These are phyloP conservation scores for Mamestra brassicae DNA, from an alignment of 2,888 invertebrate genomes.

Conservation along the genomic window DNA sequence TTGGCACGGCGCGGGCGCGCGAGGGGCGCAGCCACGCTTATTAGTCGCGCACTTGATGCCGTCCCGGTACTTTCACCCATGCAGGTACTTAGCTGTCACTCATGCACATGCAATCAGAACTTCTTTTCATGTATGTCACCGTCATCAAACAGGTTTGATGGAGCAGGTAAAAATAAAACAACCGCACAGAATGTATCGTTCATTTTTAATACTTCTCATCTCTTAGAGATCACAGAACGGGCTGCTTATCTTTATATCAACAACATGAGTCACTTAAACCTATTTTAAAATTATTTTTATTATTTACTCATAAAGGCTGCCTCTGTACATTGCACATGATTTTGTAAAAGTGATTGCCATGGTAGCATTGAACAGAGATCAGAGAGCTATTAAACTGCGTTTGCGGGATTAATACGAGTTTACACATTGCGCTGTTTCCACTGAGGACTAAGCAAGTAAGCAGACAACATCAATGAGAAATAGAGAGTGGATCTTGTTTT, in stretches of 20 bases:
- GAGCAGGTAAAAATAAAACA: constrained; percentile 65
- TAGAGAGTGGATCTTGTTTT: neutral
- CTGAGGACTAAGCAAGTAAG: neutral
- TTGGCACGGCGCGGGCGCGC: constrained; percentile 77
- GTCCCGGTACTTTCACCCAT: constrained; percentile 87
- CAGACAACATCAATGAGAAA: constrained; percentile 2
- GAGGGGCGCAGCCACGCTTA: constrained; percentile 72
- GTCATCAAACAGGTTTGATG: constrained; percentile 50
- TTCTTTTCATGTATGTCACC: constrained; percentile 70
- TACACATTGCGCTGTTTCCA: constrained; percentile 9
- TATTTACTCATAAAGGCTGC: constrained; percentile 28
- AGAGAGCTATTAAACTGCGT: neutral
- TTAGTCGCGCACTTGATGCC: constrained; percentile 84
- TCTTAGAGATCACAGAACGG: constrained; percentile 67
- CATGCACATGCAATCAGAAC: constrained; percentile 79
- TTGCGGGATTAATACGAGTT: neutral
- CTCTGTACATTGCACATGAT: constrained; percentile 36
- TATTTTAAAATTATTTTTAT: constrained; percentile 38
- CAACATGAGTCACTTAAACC: constrained; percentile 50
- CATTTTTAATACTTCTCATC: constrained; percentile 66
- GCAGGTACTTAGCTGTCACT: constrained; percentile 80
- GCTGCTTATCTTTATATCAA: constrained; percentile 53
- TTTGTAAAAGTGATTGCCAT: constrained; percentile 27
- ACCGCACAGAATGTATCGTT: constrained; percentile 56
- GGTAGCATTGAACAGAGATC: constrained; percentile 23